Percentiles rank a stretch among this genome's conserved stretches.
Evolutionary conservation across 2,797 vertebrate species (phyloP).

Genomic region (Coracias cyanogaster): DNA sequence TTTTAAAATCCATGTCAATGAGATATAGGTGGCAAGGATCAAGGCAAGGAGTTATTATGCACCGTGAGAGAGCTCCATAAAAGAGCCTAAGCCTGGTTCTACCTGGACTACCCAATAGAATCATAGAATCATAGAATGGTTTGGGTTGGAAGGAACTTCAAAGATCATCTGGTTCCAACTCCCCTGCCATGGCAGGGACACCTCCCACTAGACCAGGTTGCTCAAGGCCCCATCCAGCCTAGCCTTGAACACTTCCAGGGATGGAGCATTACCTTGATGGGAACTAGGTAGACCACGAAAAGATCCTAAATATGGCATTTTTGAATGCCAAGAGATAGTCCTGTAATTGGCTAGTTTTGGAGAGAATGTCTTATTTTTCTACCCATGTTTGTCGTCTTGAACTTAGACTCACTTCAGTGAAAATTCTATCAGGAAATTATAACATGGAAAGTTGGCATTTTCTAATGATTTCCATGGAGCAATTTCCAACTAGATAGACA

Average conservation of each 20-base stretch:
- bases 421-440: not conserved
- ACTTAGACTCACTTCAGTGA: not conserved
- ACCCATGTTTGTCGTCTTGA: not conserved
- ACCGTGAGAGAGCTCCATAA: not conserved
- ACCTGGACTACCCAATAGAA: not conserved
- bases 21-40: not conserved
- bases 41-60: not conserved
- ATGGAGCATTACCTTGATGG: not conserved
- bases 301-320: not conserved
- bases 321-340: not conserved
- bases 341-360: not conserved
- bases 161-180: too few species aligned
- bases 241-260: too few species aligned
- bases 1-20: not conserved
- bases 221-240: too few species aligned
- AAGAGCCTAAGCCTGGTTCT: not conserved
- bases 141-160: too few species aligned
- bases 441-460: conserved; percentile 49
- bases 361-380: not conserved
- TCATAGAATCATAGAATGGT: too few species aligned
- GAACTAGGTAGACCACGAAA: not conserved
- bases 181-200: too few species aligned
- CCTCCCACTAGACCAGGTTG: too few species aligned
- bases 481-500: conserved; percentile 23
- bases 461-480: conserved; percentile 3